Evolutionary conservation across 1,140 invertebrate species (phyloP).

Genomic region (Propsilocerus akamusi): DNA sequence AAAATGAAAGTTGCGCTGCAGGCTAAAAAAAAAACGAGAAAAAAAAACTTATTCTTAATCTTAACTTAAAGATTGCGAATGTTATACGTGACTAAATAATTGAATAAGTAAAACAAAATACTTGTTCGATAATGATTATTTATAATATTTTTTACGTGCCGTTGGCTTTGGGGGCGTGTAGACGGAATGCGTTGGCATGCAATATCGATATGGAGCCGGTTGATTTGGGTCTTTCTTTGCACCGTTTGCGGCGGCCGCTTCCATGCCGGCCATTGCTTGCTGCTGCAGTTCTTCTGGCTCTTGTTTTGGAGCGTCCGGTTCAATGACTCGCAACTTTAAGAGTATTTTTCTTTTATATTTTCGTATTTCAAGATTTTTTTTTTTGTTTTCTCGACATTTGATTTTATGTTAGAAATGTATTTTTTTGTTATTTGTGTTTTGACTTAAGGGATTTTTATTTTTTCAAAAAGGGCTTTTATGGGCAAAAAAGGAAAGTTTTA

Average conservation of each 20-base stretch:
- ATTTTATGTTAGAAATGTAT: neutral
- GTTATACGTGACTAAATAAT: too few relatives aligned
- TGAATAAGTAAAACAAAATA: too few relatives aligned
- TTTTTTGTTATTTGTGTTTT: neutral
- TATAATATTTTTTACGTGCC: constrained; percentile 25
- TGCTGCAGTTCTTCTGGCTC: neutral
- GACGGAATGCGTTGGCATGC: constrained; percentile 33
- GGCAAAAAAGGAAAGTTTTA: too few relatives aligned
- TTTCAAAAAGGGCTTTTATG: too few relatives aligned
- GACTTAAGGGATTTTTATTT: too few relatives aligned
- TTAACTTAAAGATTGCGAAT: too few relatives aligned
- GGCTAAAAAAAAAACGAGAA: neutral
- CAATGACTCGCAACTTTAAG: neutral
- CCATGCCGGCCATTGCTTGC: constrained; percentile 7
- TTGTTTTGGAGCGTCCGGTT: neutral
- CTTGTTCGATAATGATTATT: too few relatives aligned
- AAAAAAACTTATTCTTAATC: neutral
- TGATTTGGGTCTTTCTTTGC: constrained; percentile 24
- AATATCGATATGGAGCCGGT: constrained; percentile 26
- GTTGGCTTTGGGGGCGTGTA: constrained; percentile 32
- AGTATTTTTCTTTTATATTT: neutral
- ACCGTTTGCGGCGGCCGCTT: constrained; percentile 14
- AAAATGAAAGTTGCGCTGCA: too few relatives aligned
- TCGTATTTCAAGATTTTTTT: neutral
- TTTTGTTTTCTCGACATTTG: neutral